Conservation (phyloP, 2,888 invertebrate species). For the Hypomecis atomaria region DNA sequence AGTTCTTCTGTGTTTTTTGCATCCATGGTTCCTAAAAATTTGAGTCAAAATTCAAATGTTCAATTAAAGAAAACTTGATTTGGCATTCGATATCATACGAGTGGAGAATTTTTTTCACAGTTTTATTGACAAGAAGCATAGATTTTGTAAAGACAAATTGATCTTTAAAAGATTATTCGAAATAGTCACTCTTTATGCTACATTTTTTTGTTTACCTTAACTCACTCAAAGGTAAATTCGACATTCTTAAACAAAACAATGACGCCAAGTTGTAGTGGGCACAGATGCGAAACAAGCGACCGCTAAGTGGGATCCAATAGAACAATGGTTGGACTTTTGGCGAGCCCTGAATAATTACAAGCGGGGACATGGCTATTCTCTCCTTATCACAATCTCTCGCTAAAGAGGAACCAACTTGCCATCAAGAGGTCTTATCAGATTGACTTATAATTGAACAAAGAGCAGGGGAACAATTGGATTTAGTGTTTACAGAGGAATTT, state of each 20-base stretch:
- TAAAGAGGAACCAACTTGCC: conserved; percentile 38
- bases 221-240: conserved; percentile 39
- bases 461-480: conserved; percentile 40
- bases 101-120: too few relatives aligned
- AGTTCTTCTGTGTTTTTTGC: too few relatives aligned
- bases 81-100: too few relatives aligned
- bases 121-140: too few relatives aligned
- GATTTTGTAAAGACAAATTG: too few relatives aligned
- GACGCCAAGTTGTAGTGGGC: conserved; percentile 33
- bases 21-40: too few relatives aligned
- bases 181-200: conserved; percentile 23
- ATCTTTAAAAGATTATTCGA: too few relatives aligned
- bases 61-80: too few relatives aligned
- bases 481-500: conserved; percentile 33
- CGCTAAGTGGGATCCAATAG: conserved; percentile 47
- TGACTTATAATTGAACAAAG: conserved; percentile 42
- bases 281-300: conserved; percentile 47
- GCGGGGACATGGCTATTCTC: conserved; percentile 43
- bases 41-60: too few relatives aligned
- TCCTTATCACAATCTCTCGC: conserved; percentile 46
- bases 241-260: conserved; percentile 46
- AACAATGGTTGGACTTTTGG: conserved; percentile 54
- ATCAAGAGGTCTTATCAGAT: conserved; percentile 41
- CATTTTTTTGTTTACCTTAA: conserved; percentile 39
- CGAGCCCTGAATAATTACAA: conserved; percentile 58